Percentiles rank a stretch among this genome's conserved stretches.
phyloP scores from a whole-genome alignment of 2,888 invertebrate genomes.

The Alsophila aescularia region DNA sequence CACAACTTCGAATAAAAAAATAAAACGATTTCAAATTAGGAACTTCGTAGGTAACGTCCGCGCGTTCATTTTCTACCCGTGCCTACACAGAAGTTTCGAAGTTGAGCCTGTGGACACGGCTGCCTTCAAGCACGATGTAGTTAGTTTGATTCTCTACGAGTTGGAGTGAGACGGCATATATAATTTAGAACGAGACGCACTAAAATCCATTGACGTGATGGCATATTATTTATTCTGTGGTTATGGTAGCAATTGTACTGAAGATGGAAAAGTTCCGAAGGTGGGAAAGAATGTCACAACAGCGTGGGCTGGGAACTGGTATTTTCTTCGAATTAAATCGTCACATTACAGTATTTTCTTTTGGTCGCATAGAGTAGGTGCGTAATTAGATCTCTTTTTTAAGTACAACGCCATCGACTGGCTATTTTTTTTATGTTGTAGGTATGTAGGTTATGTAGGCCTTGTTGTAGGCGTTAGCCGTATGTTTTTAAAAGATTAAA shows the following conservation, averaged over 20 bases:
- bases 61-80: constrained; percentile 53
- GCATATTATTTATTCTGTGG: too few species aligned
- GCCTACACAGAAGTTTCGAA: constrained; percentile 39
- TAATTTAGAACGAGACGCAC: constrained; percentile 48
- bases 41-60: constrained; percentile 26
- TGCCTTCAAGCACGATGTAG: constrained; percentile 43
- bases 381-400: background rate
- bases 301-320: constrained; percentile 1
- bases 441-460: too few species aligned
- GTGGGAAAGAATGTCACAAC: constrained; percentile 2
- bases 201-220: constrained; percentile 26
- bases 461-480: too few species aligned
- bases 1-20: constrained; percentile 7
- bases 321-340: background rate
- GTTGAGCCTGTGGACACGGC: constrained; percentile 50
- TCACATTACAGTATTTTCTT: background rate
- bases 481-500: too few species aligned
- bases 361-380: background rate
- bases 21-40: constrained; percentile 11
- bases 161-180: constrained; percentile 49
- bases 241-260: constrained; percentile 14
- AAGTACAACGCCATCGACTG: too few species aligned
- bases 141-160: constrained; percentile 50
- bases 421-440: too few species aligned
- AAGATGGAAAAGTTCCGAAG: constrained; percentile 22